phyloP scores from a whole-genome alignment of 2,888 invertebrate species.

The Trichacis sp. region DNA sequence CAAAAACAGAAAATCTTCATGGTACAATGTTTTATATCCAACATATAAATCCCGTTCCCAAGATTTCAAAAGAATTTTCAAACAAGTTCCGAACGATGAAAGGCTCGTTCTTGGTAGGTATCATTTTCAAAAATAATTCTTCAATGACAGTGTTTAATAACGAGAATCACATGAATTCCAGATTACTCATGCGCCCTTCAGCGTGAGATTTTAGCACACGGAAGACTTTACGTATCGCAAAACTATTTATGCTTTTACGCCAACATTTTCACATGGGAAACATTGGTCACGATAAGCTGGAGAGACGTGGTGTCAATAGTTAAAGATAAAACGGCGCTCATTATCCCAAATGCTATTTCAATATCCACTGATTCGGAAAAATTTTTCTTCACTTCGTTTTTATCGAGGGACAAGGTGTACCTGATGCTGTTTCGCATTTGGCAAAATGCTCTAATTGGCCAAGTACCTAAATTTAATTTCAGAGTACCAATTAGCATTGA shows the following conservation, averaged over 20 bases:
- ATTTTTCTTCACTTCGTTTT: conserved; percentile 94
- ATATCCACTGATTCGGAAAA: conserved; percentile 86
- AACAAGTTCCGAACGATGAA: conserved; percentile 91
- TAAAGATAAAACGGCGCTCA: conserved; percentile 92
- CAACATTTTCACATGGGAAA: conserved; percentile 98
- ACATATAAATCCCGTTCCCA: conserved; percentile 94
- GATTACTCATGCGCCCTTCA: conserved; percentile 98
- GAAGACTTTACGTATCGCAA: conserved; percentile 94
- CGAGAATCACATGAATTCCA: conserved; percentile 69
- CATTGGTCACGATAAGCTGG: conserved; percentile 85
- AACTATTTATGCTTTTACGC: conserved; percentile 97
- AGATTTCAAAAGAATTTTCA: conserved; percentile 93
- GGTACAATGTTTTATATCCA: conserved; percentile 89
- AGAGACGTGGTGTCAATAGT: conserved; percentile 93
- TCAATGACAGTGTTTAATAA: neutral
- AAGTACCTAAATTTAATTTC: no score
- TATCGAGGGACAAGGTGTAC: conserved; percentile 93
- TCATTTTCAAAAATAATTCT: neutral
- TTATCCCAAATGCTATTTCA: conserved; percentile 97
- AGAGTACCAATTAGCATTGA: no score
- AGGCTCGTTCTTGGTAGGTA: conserved; percentile 88
- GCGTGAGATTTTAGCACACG: conserved; percentile 95
- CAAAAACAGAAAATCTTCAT: conserved; percentile 80
- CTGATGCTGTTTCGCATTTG: conserved; percentile 95
- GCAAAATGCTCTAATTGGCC: conserved; percentile 95